phyloP scores from a whole-genome alignment of 2,113 vertebrate genomes.

The Crotalus tigris region DNA sequence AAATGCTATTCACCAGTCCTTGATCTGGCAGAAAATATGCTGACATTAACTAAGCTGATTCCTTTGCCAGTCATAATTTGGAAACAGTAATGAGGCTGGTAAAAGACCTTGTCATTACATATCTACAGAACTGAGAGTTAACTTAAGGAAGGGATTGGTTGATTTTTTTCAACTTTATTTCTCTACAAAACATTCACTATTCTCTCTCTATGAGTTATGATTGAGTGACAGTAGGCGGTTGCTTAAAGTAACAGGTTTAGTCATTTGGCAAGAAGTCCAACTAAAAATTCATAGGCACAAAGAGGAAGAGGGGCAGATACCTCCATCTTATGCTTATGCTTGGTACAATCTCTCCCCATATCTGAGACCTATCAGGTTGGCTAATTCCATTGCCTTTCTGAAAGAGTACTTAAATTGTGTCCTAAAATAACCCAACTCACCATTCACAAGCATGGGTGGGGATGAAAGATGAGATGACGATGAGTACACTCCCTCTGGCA shows the following conservation, averaged over 20 bases:
- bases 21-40: background rate
- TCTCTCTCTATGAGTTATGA: background rate
- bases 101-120: background rate
- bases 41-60: background rate
- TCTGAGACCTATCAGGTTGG: background rate
- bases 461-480: background rate
- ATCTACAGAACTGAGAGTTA: background rate
- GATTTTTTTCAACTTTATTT: background rate
- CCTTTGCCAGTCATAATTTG: background rate
- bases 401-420: background rate
- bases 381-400: background rate
- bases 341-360: background rate
- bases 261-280: background rate
- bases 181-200: background rate
- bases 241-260: background rate
- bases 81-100: background rate
- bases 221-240: background rate
- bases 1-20: background rate
- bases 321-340: background rate
- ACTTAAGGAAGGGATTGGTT: background rate
- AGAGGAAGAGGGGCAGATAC: background rate
- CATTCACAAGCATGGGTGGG: background rate
- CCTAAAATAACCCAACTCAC: background rate
- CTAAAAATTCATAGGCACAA: background rate
- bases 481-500: background rate